Evolutionary conservation across 2,113 vertebrate species (phyloP), one percentile per base, ranked within the genome.

Genomic region (Riparia riparia): DNA sequence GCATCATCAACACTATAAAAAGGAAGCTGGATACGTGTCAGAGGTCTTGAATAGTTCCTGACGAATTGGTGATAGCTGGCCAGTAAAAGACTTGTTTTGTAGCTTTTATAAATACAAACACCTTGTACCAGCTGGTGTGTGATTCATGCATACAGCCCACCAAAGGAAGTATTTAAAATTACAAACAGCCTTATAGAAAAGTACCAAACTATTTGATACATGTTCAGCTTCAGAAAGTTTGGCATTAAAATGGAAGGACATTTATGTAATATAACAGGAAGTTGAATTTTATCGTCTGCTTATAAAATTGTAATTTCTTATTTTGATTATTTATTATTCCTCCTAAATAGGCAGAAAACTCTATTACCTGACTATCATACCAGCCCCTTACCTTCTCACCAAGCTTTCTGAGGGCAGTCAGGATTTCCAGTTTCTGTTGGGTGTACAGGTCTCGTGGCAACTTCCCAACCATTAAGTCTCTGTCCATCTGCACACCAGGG

Each of bases 391-490:
- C 99, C 99, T 99, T 99, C 97, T 99, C 99, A 56, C 99, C 99
- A n/a, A 99, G 99, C 95, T 99, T 99, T 77, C 98, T 98, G 93
- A 99, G 96, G 16, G 99, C 99, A 7, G 98, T 99, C 89, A 99
- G 98, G 88, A 99, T 99, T 98, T 99, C 99, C 85, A 99, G 97
- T 92, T 99, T 99, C 98, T 99, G 99, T 82, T 99, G 99, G 0
- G 98, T 99, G 93, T 99, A 98, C 24, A 98, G 92, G 14, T 98
- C 98, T 95, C 97, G 97, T 6, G 97, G 98, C 94, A 99, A 94
- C 88, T 99, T 99, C 56, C 99, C 99, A 57, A 99, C 99, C 92
- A 99, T 99, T 86, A 99, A 98, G 72, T 99, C 99, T 96, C 99
- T 97, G 93, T 99, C 99, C 99, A 99, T 99, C 99, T 99, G 96